phyloP scores from a whole-genome alignment of 2,888 invertebrate genomes.

The Cryptocephalus primarius region DNA sequence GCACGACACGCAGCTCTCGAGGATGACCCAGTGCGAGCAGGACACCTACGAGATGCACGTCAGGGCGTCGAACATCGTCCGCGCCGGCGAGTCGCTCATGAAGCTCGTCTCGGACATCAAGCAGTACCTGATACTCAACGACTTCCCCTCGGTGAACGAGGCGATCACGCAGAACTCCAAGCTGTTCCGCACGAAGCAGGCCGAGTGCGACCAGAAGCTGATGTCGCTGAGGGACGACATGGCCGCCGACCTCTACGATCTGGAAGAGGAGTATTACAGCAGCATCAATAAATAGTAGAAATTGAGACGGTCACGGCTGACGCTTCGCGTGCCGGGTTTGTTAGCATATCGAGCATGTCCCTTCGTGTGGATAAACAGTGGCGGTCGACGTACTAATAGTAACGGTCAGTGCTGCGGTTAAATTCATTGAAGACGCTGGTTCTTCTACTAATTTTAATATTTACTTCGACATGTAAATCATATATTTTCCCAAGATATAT shows the following conservation, averaged over 20 bases:
- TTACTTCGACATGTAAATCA: too few relatives aligned
- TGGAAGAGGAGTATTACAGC: constrained; percentile 88
- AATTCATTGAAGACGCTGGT: too few relatives aligned
- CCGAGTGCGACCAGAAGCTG: constrained; percentile 86
- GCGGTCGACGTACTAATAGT: too few relatives aligned
- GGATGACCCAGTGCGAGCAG: constrained; percentile 88
- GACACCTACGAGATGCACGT: constrained; percentile 97
- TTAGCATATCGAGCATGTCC: too few relatives aligned
- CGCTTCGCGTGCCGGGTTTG: too few relatives aligned
- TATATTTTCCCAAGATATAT: too few relatives aligned
- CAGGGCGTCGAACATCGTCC: constrained; percentile 88
- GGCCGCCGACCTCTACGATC: constrained; percentile 83
- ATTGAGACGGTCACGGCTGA: too few relatives aligned
- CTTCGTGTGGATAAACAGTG: too few relatives aligned
- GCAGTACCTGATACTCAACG: constrained; percentile 94
- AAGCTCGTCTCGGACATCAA: constrained; percentile 96
- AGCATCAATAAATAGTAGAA: constrained; percentile 70
- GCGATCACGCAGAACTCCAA: constrained; percentile 91
- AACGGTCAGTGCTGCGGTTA: too few relatives aligned
- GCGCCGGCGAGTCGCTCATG: constrained; percentile 94
- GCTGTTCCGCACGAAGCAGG: constrained; percentile 79
- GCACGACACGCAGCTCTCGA: constrained; percentile 78
- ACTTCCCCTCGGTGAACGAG: constrained; percentile 96
- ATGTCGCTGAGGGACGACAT: constrained; percentile 90
- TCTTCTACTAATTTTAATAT: too few relatives aligned